Evolutionary conservation across 1,140 invertebrate species (phyloP).

Genomic region (Bacillus rossius): DNA sequence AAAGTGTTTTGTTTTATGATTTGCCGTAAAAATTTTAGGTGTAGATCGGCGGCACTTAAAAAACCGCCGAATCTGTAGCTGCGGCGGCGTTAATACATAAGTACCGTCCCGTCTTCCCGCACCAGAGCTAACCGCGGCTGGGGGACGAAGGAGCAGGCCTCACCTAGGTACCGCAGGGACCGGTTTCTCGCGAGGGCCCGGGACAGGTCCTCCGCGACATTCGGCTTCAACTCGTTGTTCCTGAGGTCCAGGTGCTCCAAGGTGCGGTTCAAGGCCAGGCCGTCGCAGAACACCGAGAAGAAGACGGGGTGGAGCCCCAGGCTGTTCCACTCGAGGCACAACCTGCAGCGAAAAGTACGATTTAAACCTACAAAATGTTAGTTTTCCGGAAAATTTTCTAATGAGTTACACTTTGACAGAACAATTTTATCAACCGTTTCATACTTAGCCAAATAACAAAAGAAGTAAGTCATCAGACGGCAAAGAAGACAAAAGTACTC

Average conservation of each 20-base stretch:
- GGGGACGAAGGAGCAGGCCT: no score
- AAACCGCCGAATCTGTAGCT: no score
- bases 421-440: neutral
- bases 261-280: conserved; percentile 36
- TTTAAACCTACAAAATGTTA: no score
- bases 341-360: no score
- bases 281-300: conserved; percentile 40
- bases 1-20: no score
- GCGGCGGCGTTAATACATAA: no score
- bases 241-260: conserved; percentile 40
- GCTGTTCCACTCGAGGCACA: conserved; percentile 42
- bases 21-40: no score
- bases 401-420: neutral
- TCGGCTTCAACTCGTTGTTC: conserved; percentile 42
- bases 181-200: conserved; percentile 35
- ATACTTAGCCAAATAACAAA: neutral
- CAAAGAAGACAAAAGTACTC: no score
- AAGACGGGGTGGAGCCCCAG: conserved; percentile 34
- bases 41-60: no score
- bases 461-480: neutral
- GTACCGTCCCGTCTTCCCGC: no score
- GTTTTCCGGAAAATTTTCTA: neutral
- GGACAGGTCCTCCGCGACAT: conserved; percentile 32
- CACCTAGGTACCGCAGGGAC: conserved; percentile 30
- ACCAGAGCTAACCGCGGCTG: no score